Evolutionary conservation across 2,888 invertebrate genomes (phyloP), one percentile per base, ranked within the genome.

Genomic region (Tenthredo amoena): DNA sequence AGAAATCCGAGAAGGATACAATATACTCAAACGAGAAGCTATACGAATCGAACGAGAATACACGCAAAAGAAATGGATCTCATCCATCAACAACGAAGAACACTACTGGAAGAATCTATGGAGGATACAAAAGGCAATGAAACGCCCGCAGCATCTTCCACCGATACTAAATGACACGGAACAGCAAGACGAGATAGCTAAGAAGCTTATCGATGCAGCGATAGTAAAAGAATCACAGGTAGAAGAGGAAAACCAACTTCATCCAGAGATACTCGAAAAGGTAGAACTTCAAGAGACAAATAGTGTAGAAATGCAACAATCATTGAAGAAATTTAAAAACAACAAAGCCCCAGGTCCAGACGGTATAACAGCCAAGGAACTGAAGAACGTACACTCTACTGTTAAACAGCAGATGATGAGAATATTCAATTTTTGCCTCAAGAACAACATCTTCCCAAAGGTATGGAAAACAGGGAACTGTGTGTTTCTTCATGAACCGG

Each of bases 21-120:
- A 68, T 26, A 31, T 15, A 26, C 68, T 68, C 68, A 31, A 21
- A 3, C 0, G 68, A 26, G 26, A 1, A 26, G 12, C 68, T 15
- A 12, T 26, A 26, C 10, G 10, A 10, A 68, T 15, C 21, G 31
- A 68, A 68, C 58, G 12, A 26, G 68, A 68, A 68, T 21, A 68
- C 15, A 68, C 15, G 21, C 26, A 68, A 31, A 26, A 68, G 26
- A 21, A 68, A 68, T 68, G 68, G 34, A 68, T 2, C 68, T 26
- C 34, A 26, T 21, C 65, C 47, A 84, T 85, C 62, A 65, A 86
- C 34, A 31, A 74, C 26, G 55, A 62, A 82, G 82, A 79, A 0
- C 37, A 86, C 50, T 76, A 74, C 82, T 55, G 74, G 31, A 85
- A 84, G n/a, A 37, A 50, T 68, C 84, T 86, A 81, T 86, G 85